Evolutionary conservation across 2,113 vertebrate genomes (phyloP).

Genomic region (Benitochromis conjunctus): DNA sequence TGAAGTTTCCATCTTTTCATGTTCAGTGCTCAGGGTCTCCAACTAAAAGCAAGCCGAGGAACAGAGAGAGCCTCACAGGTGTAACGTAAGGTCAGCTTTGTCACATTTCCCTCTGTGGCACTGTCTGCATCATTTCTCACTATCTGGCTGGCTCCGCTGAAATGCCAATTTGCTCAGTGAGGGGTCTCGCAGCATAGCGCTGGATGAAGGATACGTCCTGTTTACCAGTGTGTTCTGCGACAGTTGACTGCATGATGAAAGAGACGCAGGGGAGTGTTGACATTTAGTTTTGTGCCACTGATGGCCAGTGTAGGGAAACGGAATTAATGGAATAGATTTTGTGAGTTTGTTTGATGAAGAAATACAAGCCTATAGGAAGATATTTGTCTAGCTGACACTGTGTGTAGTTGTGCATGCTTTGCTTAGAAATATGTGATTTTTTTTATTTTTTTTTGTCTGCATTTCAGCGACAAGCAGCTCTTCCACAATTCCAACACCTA

Average conservation of each 20-base stretch:
- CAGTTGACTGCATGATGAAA: conserved; percentile 42
- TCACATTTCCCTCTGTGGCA: conserved; percentile 10
- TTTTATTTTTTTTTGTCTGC: neutral
- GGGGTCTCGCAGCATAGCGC: neutral
- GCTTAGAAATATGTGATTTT: neutral
- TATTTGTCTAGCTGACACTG: neutral
- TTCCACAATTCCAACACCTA: neutral
- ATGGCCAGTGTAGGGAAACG: neutral
- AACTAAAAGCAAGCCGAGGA: neutral
- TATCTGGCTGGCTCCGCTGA: conserved; percentile 17
- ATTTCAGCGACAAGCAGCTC: neutral
- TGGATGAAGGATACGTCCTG: conserved; percentile 32
- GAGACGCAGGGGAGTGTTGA: conserved; percentile 47
- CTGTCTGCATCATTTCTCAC: conserved; percentile 35
- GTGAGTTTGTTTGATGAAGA: conserved; percentile 32
- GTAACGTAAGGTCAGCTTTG: conserved; percentile 18
- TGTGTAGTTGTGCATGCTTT: neutral
- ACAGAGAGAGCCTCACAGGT: neutral
- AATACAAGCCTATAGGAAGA: neutral
- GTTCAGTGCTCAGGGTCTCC: neutral
- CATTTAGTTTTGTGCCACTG: conserved; percentile 46
- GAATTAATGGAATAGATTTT: conserved; percentile 39
- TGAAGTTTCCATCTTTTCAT: neutral
- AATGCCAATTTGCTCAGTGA: conserved; percentile 49
- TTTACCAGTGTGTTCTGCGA: conserved; percentile 36